Base-by-base conservation (phyloP, 1,140 invertebrate species). In the Saccostrea cuccullata region DNA sequence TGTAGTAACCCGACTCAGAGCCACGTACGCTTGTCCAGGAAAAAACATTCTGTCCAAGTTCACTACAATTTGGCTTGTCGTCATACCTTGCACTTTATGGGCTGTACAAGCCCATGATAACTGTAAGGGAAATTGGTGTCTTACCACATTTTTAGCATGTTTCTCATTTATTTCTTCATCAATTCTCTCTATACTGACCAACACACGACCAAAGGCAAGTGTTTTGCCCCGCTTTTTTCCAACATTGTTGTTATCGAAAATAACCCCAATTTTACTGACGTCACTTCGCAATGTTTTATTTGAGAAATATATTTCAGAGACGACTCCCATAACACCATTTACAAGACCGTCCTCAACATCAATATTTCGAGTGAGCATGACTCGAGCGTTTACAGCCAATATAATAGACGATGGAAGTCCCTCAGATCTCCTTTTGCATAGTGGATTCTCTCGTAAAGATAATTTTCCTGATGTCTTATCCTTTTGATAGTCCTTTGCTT, bases 41-140 rank as follows among this genome's bases (percentile, higher is more conserved):
- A 40, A 23, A 86, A 88, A 88, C 1, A 60, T 60, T 17, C 82
- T 85, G 8, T 88, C 30, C 8, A 88, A 67, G 55, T 70, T 58
- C 40, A 88, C 87, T 26, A 85, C 84, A 88, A 70, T 64, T 58
- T 82, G 55, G 12, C 30, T n/a, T 2, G 55, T 30, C 13, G 87
- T 88, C 30, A 88, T 40, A 47, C 87, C 84, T 82, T 88, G 87
- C 15, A 88, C 87, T 40, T 88, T 85, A 40, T 88, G 87, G 26
- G 83, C 84, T 77, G 84, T 88, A 86, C 87, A 88, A 58, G 87
- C 87, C 87, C 87, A 88, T 17, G 87, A 30, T 30, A 36, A 36
- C 30, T 36, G 30, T 36, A 36, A 36, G 30, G 30, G 30, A 36
- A 36, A 36, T 36, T 36, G 87, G 9, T 60, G 67, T 82, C 73